Conservation (phyloP, 64 coral and sea anemone genomes). For the Catalaphyllia jardinei region DNA sequence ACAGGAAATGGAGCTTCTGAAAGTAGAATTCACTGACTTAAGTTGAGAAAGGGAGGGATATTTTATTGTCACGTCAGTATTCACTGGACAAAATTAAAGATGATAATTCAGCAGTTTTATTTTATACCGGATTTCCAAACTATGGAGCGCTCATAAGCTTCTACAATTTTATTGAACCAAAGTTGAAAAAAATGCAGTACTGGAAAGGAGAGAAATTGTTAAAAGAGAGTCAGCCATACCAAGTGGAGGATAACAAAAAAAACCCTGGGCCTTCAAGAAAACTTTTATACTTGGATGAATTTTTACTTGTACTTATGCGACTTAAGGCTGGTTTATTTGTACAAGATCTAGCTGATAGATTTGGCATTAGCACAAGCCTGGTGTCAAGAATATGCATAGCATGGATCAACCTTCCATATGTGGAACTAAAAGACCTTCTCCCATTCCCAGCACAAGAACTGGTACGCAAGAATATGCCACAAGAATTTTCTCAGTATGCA, state of each 20-base stretch:
- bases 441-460: constrained; percentile 42
- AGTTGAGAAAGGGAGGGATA: constrained; percentile 15
- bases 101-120: constrained; percentile 34
- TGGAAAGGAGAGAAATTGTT: constrained; percentile 15
- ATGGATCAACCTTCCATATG: constrained; percentile 49
- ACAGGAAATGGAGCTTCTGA: background rate
- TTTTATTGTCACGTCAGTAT: constrained; percentile 9
- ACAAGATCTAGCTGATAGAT: constrained; percentile 41
- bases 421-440: constrained; percentile 45
- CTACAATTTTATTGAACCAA: constrained; percentile 34
- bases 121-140: constrained; percentile 41
- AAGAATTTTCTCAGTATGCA: constrained; percentile 34
- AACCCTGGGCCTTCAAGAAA: constrained; percentile 39
- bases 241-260: constrained; percentile 15
- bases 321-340: constrained; percentile 55
- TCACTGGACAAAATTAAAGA: constrained; percentile 33
- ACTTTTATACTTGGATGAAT: constrained; percentile 14
- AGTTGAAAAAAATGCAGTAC: constrained; percentile 52
- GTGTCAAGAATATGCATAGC: constrained; percentile 59
- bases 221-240: constrained; percentile 16
- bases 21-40: background rate
- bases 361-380: constrained; percentile 40
- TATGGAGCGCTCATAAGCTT: constrained; percentile 10
- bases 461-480: constrained; percentile 27
- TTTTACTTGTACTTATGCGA: constrained; percentile 44